Conservation (phyloP, 2,113 vertebrate genomes). For the Alces alces region DNA sequence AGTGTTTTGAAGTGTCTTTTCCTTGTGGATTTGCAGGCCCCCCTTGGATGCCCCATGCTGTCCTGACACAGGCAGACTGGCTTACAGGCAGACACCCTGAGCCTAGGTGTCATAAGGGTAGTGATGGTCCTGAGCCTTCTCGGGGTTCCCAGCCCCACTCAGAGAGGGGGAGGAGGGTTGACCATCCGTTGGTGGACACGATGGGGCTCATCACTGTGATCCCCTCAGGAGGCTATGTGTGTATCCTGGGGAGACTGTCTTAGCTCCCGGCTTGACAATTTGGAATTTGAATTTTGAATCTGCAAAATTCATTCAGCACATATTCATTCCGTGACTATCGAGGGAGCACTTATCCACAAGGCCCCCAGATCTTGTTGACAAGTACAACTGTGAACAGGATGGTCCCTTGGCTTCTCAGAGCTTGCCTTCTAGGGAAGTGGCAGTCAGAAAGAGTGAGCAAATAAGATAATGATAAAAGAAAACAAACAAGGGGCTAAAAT, state of each 20-base stretch:
- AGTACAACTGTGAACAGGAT: neutral
- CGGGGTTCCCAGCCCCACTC: neutral
- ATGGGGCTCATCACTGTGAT: neutral
- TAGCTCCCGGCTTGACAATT: neutral
- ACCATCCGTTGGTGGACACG: neutral
- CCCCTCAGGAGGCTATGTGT: neutral
- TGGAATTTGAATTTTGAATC: conserved; percentile 6
- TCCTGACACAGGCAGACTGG: neutral
- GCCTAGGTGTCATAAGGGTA: neutral
- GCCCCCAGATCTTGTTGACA: neutral
- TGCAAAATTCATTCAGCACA: neutral
- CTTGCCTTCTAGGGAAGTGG: neutral
- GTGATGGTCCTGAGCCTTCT: neutral
- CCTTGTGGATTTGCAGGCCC: neutral
- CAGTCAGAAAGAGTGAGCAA: neutral
- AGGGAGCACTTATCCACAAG: neutral
- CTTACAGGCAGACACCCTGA: neutral
- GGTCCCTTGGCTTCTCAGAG: neutral
- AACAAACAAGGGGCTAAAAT: conserved; percentile 15
- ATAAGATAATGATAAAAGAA: neutral
- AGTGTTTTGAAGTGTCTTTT: neutral
- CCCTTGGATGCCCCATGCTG: neutral
- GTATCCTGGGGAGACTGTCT: neutral
- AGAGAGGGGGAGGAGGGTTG: neutral
- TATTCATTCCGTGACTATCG: neutral